Base-by-base conservation (phyloP, 2,113 vertebrate genomes). In the Callocephalon fimbriatum region DNA sequence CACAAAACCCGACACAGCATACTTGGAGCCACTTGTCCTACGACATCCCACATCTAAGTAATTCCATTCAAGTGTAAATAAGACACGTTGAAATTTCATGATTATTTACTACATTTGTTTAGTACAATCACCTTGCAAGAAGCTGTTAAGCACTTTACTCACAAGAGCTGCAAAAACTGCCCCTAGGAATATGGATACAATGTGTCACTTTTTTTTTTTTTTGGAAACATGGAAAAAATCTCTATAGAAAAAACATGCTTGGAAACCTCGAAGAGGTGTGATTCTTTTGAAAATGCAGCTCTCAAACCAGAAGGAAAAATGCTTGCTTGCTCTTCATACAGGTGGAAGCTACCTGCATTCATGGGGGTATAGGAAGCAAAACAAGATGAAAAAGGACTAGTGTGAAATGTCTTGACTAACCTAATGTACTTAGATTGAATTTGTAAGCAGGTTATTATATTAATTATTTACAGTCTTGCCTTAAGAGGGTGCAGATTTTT, bases 101-200 rank as follows among this genome's bases (percentile, higher is more conserved):
- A 95, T 95, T 94, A 91, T 95, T 96, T 94, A 95, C 91, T 78
- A 89, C 77, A 84, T 87, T 97, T 91, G 66, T 95, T 97, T 91
- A 89, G 83, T 48, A 85, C 76, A 94, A 95, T 89, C 84, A 81
- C 88, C 83, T 96, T 87, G 62, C 68, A 92, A 86, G 61, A 81
- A 78, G 76, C 83, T 85, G 90, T 95, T 72, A 76, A 85, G 86
- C 1, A 0, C 37, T 95, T 91, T 91, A 93, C 85, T 95, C 94
- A 70, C 88, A 82, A 86, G 80, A 91, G 53, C 58, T 73, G 83
- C 73, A 96, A 91, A 90, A 95, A 62, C 19, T 92, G 86, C 70
- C 72, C 61, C 66, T 32, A 62, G 84, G 40, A 94, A 92, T 17
- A 44, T 32, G 79, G 76, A 87, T 78, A 78, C 42, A 92, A 89